Base-by-base conservation (phyloP, 2,113 vertebrate genomes). In the Coregonus clupeaformis region DNA sequence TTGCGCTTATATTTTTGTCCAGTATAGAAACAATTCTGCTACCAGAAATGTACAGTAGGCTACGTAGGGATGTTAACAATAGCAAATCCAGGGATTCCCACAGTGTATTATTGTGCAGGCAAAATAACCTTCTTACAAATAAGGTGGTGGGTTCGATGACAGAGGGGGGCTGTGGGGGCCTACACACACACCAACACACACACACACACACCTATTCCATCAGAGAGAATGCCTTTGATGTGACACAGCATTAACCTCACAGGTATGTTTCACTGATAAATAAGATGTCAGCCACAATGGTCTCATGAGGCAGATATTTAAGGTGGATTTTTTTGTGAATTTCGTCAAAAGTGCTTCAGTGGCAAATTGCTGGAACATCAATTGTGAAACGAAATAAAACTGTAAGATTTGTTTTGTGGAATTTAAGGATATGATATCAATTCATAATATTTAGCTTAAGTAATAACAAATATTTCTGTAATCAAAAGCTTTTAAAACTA, bases 221-320 rank as follows among this genome's bases (percentile, higher is more conserved):
- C 29, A 66, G 24, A 55, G 16, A 29, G 5, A 66, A 30, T 16
- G 25, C 24, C 16, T 25, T 18, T 30, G 29, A n/a, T 20, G 11
- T 36, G 64, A 67, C 64, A 65, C 63, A 32, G 64, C 30, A 29
- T 67, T 67, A 67, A 36, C 6, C 16, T 67, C 30, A n/a, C 25
- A 66, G 24, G 25, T 30, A 66, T 20, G 30, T 32, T 32, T 67
- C 14, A 36, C 64, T 22, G 16, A 67, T 29, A 32, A 67, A n/a
- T 11, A 55, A 55, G 49, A 25, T 18, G 14, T 67, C 64, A 36
- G 29, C 30, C 64, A 67, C 18, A n/a, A 65, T 65, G 11, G 25
- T 29, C 63, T 32, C 29, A 16, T 4, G 24, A 68, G 5, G 70
- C 52, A 60, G 30, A 25, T 6, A 12, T 13, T 62, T 60, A 22